These are phyloP conservation scores for Boulengeromyrus knoepffleri DNA, from an alignment of 2,113 vertebrate species.

Conservation along the genomic window DNA sequence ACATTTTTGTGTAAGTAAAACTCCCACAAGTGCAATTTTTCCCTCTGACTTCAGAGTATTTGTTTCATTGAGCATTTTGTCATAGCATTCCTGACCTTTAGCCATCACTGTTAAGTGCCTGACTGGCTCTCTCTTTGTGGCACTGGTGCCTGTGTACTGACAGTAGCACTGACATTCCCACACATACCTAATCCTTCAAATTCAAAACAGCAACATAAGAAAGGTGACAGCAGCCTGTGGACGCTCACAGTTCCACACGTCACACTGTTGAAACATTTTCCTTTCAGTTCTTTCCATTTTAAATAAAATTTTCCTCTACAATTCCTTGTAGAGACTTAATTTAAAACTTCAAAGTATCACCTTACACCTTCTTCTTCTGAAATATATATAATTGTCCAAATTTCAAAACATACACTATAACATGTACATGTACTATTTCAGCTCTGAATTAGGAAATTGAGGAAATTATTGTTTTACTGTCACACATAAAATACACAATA, in stretches of 20 bases:
- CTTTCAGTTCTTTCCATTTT: not conserved
- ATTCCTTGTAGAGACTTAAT: not conserved
- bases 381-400: not conserved
- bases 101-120: not conserved
- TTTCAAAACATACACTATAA: not conserved
- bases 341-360: not conserved
- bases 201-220: not conserved
- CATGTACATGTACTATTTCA: not conserved
- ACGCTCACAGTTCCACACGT: not conserved
- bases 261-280: not conserved
- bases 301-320: too few relatives aligned
- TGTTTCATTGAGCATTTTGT: not conserved
- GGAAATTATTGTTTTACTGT: not conserved
- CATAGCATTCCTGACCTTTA: conserved; percentile 1
- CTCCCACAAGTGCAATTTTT: not conserved
- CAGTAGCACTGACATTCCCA: not conserved
- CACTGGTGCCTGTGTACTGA: not conserved
- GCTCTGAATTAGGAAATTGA: not conserved
- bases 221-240: not conserved
- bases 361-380: not conserved
- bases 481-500: not conserved
- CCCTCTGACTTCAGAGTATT: not conserved
- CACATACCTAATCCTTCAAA: not conserved
- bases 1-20: too few relatives aligned
- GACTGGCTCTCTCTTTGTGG: not conserved